A percentile compares a stretch with the other conserved stretches of the same genome.
Evolutionary conservation across 2,797 vertebrate genomes (phyloP).

Genomic region (Melanotaenia parkinsoni): DNA sequence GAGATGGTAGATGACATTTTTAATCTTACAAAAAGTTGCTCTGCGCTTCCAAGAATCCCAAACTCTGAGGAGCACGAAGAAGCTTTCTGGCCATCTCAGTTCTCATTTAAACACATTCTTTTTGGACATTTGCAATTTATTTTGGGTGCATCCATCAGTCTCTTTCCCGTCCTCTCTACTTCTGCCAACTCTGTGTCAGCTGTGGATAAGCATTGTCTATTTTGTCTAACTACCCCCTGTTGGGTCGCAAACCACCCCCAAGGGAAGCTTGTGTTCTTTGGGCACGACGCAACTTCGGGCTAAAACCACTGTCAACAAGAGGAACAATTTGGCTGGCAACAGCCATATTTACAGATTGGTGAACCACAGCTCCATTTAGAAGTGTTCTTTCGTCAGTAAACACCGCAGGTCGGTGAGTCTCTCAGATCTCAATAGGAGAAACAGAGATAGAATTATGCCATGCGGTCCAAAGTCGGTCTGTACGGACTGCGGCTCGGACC

Average conservation of each 20-base stretch:
- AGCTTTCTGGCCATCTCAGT: slow-evolving; percentile 31
- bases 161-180: slow-evolving; percentile 53
- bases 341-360: slow-evolving; percentile 83
- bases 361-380: slow-evolving; percentile 84
- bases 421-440: slow-evolving; percentile 75
- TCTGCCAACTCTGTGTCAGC: slow-evolving; percentile 68
- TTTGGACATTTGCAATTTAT: slow-evolving; percentile 68
- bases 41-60: slow-evolving; percentile 32
- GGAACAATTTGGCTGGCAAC: slow-evolving; percentile 83
- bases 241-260: slow-evolving; percentile 70
- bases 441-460: slow-evolving; percentile 75
- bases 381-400: slow-evolving; percentile 77
- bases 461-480: slow-evolving; percentile 58
- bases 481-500: slow-evolving; percentile 49
- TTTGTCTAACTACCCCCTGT: slow-evolving; percentile 78
- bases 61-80: slow-evolving; percentile 30
- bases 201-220: slow-evolving; percentile 77
- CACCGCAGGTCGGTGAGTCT: slow-evolving; percentile 69
- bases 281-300: slow-evolving; percentile 70
- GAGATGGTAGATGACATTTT: slow-evolving; percentile 2
- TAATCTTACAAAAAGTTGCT: slow-evolving; percentile 18
- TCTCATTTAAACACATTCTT: slow-evolving; percentile 53
- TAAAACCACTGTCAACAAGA: slow-evolving; percentile 84
- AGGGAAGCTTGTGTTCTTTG: slow-evolving; percentile 74
- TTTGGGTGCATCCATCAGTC: slow-evolving; percentile 71